Percentiles rank a stretch among this genome's conserved stretches.
These are phyloP conservation scores for Melinaea menophilus DNA, from an alignment of 2,888 invertebrate genomes.

Conservation along the genomic window DNA sequence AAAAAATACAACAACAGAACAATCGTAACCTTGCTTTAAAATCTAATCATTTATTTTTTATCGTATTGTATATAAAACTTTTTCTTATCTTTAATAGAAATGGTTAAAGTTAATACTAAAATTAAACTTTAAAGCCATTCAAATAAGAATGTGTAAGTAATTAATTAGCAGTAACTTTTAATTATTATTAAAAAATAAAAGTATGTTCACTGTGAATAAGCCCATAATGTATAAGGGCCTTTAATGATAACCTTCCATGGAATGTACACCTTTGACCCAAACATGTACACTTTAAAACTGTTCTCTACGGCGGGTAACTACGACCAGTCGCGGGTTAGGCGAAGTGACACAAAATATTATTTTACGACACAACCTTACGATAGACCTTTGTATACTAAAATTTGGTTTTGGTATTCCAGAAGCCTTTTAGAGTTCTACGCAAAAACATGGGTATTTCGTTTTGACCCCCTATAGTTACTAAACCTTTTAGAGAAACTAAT, in stretches of 20 bases:
- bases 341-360: slow-evolving; percentile 24
- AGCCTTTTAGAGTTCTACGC: neutral
- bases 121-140: too few species aligned
- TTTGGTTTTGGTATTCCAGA: slow-evolving; percentile 19
- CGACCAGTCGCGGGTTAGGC: slow-evolving; percentile 4
- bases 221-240: neutral
- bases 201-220: too few species aligned
- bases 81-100: too few species aligned
- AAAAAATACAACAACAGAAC: too few species aligned
- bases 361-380: slow-evolving; percentile 19
- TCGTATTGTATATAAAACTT: too few species aligned
- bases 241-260: neutral
- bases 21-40: too few species aligned
- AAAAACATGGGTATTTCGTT: neutral
- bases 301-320: slow-evolving; percentile 11
- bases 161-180: too few species aligned
- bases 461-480: neutral
- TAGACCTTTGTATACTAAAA: slow-evolving; percentile 19
- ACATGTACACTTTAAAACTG: slow-evolving; percentile 18
- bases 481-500: neutral
- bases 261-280: neutral
- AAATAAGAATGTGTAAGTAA: too few species aligned
- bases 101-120: too few species aligned
- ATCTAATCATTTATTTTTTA: too few species aligned
- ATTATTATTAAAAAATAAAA: too few species aligned